Evolutionary conservation across 2,888 invertebrate genomes (phyloP), one percentile per base, ranked within the genome.

Genomic region (Lepidochrysops patricia): DNA sequence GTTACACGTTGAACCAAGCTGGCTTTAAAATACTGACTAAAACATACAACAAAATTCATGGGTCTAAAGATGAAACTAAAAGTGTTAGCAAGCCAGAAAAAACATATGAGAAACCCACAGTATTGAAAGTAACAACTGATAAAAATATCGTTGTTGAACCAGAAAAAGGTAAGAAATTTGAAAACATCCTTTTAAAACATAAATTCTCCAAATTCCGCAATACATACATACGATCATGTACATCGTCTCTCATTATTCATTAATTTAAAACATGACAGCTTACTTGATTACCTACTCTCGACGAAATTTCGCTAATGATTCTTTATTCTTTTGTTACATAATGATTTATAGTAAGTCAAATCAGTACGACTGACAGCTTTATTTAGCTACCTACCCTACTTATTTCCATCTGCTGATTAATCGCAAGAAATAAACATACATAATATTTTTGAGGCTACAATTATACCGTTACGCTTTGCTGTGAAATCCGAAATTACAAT

Each of bases 1-100:
- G 90, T 69, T 92, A 91, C 67, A 90, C 90, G 0, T 74, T 92
- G 19, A 93, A 92, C 73, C 91, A 92, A 62, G 92, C 92, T 49
- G 93, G 93, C 1, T 90, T 94, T 61, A 91, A 92, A 72, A 90
- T 94, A 65, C 75, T 93, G 60, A 93, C 93, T 0, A 93, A 93
- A 80, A 90, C 92, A 0, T 90, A 90, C 60, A 92, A 91, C 65
- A 93, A 92, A 77, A 78, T 84, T 57, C 85, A 84, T 60, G 69
- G 82, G 4, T 76, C 77, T n/a, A 90, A 90, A 73, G 82, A 86
- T 66, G 84, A 89, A 52, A 83, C 82, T 12, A 85, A 82, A 60
- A 79, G 72, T 66, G 72, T 82, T n/a, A 79, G 82, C 60, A 80
- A 77, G 66, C 75, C 76, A 13, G 88, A 89, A 61, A 88, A 88